phyloP scores from a whole-genome alignment of 2,888 invertebrate genomes.

The Hololepta plana region DNA sequence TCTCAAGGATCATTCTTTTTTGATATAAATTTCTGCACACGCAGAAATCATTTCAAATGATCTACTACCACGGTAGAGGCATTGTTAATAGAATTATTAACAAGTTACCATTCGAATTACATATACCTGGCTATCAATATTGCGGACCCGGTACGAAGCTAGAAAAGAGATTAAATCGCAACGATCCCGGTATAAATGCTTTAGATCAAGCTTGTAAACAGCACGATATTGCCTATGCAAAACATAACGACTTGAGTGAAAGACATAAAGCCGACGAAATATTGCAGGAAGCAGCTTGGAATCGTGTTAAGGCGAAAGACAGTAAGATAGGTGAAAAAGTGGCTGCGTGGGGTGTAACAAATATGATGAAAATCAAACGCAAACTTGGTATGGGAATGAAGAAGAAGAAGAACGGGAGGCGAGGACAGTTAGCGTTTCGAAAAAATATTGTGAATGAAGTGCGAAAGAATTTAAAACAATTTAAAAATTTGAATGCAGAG shows the following conservation, averaged over 20 bases:
- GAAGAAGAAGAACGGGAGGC: slow-evolving; percentile 2
- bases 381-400: slow-evolving; percentile 15
- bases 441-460: not conserved
- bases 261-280: slow-evolving; percentile 19
- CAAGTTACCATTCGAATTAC: slow-evolving; percentile 13
- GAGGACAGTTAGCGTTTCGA: slow-evolving; percentile 1
- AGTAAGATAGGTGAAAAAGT: slow-evolving; percentile 16
- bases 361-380: slow-evolving; percentile 17
- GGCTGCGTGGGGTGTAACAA: slow-evolving; percentile 15
- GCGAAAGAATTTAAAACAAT: not conserved
- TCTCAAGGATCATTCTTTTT: no score
- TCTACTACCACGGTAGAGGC: slow-evolving; percentile 8
- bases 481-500: slow-evolving; percentile 3
- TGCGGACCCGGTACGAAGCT: slow-evolving; percentile 15
- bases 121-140: slow-evolving; percentile 13
- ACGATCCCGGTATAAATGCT: slow-evolving; percentile 17
- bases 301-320: slow-evolving; percentile 15
- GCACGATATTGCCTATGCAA: slow-evolving; percentile 18
- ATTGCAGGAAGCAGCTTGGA: slow-evolving; percentile 17
- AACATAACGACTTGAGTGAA: slow-evolving; percentile 9
- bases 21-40: no score
- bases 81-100: slow-evolving; percentile 12
- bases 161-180: slow-evolving; percentile 14
- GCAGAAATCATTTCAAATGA: no score
- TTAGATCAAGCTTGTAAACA: slow-evolving; percentile 18